Evolutionary conservation across 2,797 vertebrate genomes (phyloP), one percentile per base, ranked within the genome.

Genomic region (Fistularia tabacaria): DNA sequence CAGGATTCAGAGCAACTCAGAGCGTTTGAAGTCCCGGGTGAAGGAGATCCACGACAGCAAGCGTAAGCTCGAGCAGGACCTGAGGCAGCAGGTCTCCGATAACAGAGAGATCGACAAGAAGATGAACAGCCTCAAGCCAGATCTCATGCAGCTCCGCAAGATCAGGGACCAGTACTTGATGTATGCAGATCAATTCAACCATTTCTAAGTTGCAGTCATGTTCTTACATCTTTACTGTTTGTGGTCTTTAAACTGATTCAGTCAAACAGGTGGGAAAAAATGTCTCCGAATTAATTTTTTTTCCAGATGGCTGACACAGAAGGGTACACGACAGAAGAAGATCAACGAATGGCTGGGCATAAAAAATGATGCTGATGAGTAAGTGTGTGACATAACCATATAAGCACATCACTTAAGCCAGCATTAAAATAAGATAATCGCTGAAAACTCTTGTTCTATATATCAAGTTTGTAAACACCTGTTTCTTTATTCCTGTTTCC

Each of bases 41-140:
- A 92, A 91, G 0, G 95, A 97, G 80, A 97, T 97, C 74, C 94
- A 96, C 0, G 94, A 95, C 86, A 96, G 94, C 88, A 95, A 95
- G 80, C 85, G 89, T 9, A 95, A 95, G 81, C 90, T 97, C 87
- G 94, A 97, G 78, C 93, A 94, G 83, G 94, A 97, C 82, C 85
- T 97, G 76, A 91, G 88, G 72, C 84, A 92, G 9, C 94, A 97
- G 83, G 93, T 93, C n/a, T 84, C 88, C 0, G 93, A 97, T 60
- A 95, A 96, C 88, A 84, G 95, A 9, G 95, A 99, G 89, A 97
- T 94, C 3, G 97, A 99, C 89, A 99, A 98, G 88, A 98, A 94
- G 90, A 99, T 99, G 97, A 99, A 99, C 82, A 99, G 97, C 73
- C 94, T 99, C 84, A 99, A 98, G 74, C 97, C 97, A 9, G 96